Evolutionary conservation across 2,797 vertebrate species (phyloP).

Genomic region (Hirundo rustica): DNA sequence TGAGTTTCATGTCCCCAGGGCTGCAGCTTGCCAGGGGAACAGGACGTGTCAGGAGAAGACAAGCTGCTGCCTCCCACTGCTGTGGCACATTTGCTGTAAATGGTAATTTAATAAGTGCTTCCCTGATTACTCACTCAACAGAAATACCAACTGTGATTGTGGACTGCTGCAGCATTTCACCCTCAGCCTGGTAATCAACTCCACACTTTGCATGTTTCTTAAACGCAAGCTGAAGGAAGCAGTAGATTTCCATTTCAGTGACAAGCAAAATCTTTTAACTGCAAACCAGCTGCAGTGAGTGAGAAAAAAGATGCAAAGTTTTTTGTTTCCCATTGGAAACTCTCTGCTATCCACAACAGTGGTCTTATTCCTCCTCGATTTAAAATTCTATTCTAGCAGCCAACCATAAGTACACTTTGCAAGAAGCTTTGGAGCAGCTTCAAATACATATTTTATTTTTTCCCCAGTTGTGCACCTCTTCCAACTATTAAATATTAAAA

Average conservation of each 20-base stretch:
- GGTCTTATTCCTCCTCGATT: constrained; percentile 27
- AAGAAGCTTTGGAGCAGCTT: constrained; percentile 44
- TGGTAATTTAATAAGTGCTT: background rate
- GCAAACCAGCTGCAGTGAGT: background rate
- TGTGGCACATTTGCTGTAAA: background rate
- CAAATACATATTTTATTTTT: constrained; percentile 58
- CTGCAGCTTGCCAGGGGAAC: background rate
- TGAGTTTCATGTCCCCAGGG: background rate
- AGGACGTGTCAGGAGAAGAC: background rate
- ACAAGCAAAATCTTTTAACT: background rate
- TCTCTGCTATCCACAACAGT: constrained; percentile 20
- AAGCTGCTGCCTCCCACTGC: background rate
- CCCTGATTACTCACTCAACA: background rate
- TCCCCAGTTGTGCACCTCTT: constrained; percentile 20
- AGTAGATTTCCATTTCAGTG: constrained; percentile 15
- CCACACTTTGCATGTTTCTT: background rate
- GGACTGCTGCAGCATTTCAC: background rate
- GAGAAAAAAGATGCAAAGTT: background rate
- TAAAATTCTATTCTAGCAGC: constrained; percentile 63
- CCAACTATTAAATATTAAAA: constrained; percentile 68
- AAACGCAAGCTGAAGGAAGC: background rate
- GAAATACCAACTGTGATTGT: background rate
- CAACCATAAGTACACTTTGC: constrained; percentile 44
- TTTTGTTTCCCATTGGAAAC: constrained; percentile 24
- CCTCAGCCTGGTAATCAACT: background rate